phyloP scores from a whole-genome alignment of 1,140 invertebrate genomes.

The Helicoverpa armigera region DNA sequence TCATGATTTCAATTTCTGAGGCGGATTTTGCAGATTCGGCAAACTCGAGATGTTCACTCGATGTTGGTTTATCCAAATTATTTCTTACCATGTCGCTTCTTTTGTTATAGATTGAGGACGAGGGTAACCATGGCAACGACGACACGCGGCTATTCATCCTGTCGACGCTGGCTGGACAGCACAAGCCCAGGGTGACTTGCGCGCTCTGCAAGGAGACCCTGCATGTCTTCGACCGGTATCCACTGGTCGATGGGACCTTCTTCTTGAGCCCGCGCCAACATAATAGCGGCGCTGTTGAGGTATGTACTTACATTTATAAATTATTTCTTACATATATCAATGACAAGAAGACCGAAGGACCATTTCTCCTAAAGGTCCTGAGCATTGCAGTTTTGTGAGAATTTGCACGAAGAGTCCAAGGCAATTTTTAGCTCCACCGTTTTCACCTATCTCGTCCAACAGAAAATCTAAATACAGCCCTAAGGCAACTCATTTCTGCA shows the following conservation, averaged over 20 bases:
- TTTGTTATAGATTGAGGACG: constrained; percentile 97
- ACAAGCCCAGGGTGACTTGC: constrained; percentile 94
- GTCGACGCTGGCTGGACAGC: constrained; percentile 94
- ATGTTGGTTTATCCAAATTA: background rate
- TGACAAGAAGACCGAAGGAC: no score
- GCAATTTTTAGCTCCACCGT: no score
- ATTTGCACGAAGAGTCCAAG: no score
- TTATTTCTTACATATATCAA: no score
- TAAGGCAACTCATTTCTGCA: background rate
- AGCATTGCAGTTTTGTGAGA: no score
- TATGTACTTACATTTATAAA: constrained; percentile 47
- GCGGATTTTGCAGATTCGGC: background rate
- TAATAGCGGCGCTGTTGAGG: constrained; percentile 93
- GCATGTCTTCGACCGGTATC: constrained; percentile 98
- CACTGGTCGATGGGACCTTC: constrained; percentile 98
- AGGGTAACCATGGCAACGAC: constrained; percentile 98
- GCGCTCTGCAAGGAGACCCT: constrained; percentile 96
- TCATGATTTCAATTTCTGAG: background rate
- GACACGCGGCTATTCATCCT: constrained; percentile 97
- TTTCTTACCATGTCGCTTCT: constrained; percentile 55
- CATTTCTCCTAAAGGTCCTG: no score
- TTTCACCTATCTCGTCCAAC: no score
- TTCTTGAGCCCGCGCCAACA: constrained; percentile 97
- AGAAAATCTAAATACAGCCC: no score
- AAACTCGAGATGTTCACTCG: background rate